These are phyloP conservation scores for Erynnis tages DNA, from an alignment of 2,888 invertebrate genomes.

Conservation along the genomic window DNA sequence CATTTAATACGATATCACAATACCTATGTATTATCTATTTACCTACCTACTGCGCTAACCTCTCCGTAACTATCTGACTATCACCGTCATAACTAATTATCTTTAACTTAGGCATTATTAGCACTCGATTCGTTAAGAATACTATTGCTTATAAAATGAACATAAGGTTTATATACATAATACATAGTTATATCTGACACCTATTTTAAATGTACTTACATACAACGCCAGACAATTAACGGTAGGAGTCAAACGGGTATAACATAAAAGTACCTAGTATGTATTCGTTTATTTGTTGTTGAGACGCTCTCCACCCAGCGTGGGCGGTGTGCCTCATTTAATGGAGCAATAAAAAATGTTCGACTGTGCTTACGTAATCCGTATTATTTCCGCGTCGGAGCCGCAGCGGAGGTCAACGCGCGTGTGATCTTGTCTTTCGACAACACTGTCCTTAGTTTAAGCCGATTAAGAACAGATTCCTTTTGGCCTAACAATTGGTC, in stretches of 20 bases:
- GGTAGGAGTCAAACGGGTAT: conserved; percentile 56
- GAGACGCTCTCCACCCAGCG: conserved; percentile 69
- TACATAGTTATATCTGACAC: neutral
- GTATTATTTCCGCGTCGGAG: conserved; percentile 77
- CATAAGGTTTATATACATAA: neutral
- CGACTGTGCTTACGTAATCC: conserved; percentile 78
- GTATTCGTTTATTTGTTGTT: conserved; percentile 63
- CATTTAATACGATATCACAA: too few species aligned
- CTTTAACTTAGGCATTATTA: too few species aligned
- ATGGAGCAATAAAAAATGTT: conserved; percentile 80
- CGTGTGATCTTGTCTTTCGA: conserved; percentile 52
- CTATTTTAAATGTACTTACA: neutral
- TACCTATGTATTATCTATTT: too few species aligned
- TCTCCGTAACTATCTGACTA: too few species aligned
- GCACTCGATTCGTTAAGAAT: too few species aligned
- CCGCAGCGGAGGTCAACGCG: conserved; percentile 64
- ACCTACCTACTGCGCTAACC: too few species aligned
- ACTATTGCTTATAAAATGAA: too few species aligned
- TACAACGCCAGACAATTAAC: conserved; percentile 51
- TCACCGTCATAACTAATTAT: too few species aligned
- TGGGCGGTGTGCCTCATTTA: conserved; percentile 76
- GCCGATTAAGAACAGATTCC: conserved; percentile 28
- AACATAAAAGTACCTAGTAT: conserved; percentile 50
- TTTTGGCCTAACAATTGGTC: neutral
- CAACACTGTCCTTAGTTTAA: conserved; percentile 26